phyloP scores from a whole-genome alignment of 2,888 invertebrate genomes.

The Taphrorychus bicolor region DNA sequence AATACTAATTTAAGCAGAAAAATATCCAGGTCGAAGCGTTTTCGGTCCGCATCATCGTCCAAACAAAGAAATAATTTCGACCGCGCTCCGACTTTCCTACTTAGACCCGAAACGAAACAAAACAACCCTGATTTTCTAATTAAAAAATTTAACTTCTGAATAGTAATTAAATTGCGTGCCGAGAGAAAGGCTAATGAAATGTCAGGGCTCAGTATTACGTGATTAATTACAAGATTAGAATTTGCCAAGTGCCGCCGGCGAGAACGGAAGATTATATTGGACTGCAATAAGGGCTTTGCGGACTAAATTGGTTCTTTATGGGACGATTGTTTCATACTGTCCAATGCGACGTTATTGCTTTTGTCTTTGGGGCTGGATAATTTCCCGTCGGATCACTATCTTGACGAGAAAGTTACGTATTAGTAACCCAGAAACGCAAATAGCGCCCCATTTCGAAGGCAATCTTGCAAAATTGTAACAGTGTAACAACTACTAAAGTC shows the following conservation, averaged over 20 bases:
- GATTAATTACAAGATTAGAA: constrained; percentile 59
- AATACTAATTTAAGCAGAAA: constrained; percentile 8
- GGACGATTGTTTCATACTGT: not conserved
- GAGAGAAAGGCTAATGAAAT: constrained; percentile 61
- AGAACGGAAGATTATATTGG: constrained; percentile 24
- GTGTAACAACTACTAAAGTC: not conserved
- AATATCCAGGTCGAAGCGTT: constrained; percentile 10
- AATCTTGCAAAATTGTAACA: not conserved
- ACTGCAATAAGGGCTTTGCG: constrained; percentile 15
- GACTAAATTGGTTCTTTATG: not conserved
- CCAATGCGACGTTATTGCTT: not conserved
- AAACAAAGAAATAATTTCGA: constrained; percentile 21
- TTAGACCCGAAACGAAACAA: constrained; percentile 22
- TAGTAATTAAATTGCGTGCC: constrained; percentile 62
- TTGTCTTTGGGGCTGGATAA: not conserved
- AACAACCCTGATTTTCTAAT: constrained; percentile 27
- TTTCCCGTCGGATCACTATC: not conserved
- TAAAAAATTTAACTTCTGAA: constrained; percentile 47
- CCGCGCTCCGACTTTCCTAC: constrained; percentile 15
- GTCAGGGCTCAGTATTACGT: constrained; percentile 52
- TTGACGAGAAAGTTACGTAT: too few relatives aligned
- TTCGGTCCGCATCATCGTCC: constrained; percentile 10
- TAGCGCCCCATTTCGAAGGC: not conserved
- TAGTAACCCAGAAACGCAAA: too few relatives aligned
- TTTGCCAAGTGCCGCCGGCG: constrained; percentile 20